Evolutionary conservation across 2,888 invertebrate genomes (phyloP), one percentile per base, ranked within the genome.

Genomic region (Tanaodytes sp.): DNA sequence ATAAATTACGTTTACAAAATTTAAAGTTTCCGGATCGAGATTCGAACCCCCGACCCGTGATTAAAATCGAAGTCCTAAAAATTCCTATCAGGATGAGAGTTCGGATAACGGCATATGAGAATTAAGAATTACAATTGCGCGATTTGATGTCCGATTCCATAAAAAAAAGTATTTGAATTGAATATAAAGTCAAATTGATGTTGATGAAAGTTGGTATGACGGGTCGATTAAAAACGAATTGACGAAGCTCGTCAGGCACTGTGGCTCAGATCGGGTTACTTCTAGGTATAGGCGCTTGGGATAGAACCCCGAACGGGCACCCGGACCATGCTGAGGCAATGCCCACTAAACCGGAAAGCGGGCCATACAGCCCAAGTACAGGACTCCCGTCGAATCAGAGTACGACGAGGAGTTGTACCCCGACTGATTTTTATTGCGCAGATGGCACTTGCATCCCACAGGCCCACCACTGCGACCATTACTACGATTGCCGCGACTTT

Each of bases 401-500:
- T 75, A 76, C 81, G 74, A 74, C 80, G 66, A 81, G 82, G 80
- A 82, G 77, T 78, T 83, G 83, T 76, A 77, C 78, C 72, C 72
- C 80, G 74, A 86, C 86, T 76, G 87, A 87, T 86, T 88, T 88
- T 85, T 85, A 86, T 83, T 88, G 88, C 82, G 82, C 84, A 76
- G 91, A 92, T 87, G 89, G 90, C 82, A 88, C 89, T 83, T 96
- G 95, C 88, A 92, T 96, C 84, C 91, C 91, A 75, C 87, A 89
- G 84, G 86, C 88, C 75, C 90, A 91, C 81, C 91, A 91, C 84
- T 95, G 96, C 88, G 94, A 96, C 90, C 93, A 93, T 88, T 90
- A 90, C 88, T 93, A 93, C 90, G 94, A 94, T 89, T 94, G 94
- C 89, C 89, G 89, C 87, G 94, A 94, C 89, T 93, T 93, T 90